phyloP scores from a whole-genome alignment of 2,888 invertebrate species.

The Acrocyrtus sp. region DNA sequence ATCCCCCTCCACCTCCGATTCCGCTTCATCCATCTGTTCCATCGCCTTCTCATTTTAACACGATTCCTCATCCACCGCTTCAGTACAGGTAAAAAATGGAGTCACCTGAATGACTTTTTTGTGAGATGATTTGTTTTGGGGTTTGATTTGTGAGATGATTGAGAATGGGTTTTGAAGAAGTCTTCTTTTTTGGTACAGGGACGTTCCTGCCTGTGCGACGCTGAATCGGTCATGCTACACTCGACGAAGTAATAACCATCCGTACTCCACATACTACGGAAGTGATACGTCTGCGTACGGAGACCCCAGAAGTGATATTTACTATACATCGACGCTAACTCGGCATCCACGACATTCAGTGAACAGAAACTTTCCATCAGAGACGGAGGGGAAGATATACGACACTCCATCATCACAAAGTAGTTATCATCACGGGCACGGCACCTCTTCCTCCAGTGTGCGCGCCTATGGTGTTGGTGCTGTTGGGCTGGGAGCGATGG shows the following conservation, averaged over 20 bases:
- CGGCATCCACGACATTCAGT: conserved; percentile 59
- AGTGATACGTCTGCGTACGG: conserved; percentile 58
- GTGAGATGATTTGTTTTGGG: background rate
- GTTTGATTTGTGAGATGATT: background rate
- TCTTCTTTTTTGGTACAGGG: conserved; percentile 44
- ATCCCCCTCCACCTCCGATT: conserved; percentile 60
- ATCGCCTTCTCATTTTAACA: conserved; percentile 62
- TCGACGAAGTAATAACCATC: conserved; percentile 54
- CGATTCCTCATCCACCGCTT: conserved; percentile 63
- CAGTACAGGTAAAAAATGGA: conserved; percentile 58
- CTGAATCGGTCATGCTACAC: conserved; percentile 60
- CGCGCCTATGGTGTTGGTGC: conserved; percentile 57
- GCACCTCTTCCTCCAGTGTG: conserved; percentile 47
- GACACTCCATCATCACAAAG: conserved; percentile 52
- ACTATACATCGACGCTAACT: conserved; percentile 62
- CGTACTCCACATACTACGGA: conserved; percentile 59
- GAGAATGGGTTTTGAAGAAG: background rate
- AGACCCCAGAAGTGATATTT: conserved; percentile 62
- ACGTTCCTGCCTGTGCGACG: conserved; percentile 63
- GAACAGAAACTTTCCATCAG: conserved; percentile 46
- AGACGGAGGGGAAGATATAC: conserved; percentile 54
- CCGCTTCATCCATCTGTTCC: conserved; percentile 61
- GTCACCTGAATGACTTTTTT: background rate
- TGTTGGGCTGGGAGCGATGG: conserved; percentile 42
- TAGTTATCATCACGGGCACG: conserved; percentile 49